Conservation (phyloP, 2,797 vertebrate species). For the Fistularia commersonii region DNA sequence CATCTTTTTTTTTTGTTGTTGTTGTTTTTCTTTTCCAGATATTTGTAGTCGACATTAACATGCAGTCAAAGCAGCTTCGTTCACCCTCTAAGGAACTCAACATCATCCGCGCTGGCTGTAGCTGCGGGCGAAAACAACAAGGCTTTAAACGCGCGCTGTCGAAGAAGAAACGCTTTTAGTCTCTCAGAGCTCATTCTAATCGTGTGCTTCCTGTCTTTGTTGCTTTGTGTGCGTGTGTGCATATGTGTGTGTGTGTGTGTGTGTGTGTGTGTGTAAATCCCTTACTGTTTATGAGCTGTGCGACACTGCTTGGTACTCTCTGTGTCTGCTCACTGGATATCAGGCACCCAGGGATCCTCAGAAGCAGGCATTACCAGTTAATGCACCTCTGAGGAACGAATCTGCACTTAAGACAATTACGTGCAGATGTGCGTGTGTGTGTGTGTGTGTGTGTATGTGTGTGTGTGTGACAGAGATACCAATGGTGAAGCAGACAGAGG, state of each 20-base stretch:
- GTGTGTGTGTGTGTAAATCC: constrained; percentile 34
- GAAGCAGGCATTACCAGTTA: constrained; percentile 60
- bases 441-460: background rate
- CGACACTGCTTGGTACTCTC: constrained; percentile 51
- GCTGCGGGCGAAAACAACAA: constrained; percentile 75
- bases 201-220: constrained; percentile 59
- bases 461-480: background rate
- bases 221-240: constrained; percentile 19
- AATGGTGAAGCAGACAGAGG: too few relatives aligned
- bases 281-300: constrained; percentile 45
- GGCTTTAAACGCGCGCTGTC: constrained; percentile 68
- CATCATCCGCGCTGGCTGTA: constrained; percentile 72
- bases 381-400: constrained; percentile 60
- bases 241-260: constrained; percentile 7
- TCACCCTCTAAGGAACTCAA: constrained; percentile 55
- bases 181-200: constrained; percentile 63
- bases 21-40: constrained; percentile 15
- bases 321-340: constrained; percentile 50
- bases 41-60: constrained; percentile 58
- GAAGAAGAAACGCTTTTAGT: constrained; percentile 59
- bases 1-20: constrained; percentile 30
- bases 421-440: constrained; percentile 24
- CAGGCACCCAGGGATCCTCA: constrained; percentile 54
- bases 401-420: constrained; percentile 66
- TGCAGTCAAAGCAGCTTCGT: constrained; percentile 46